A percentile compares a stretch with the other conserved stretches of the same genome.
phyloP scores from a whole-genome alignment of 1,140 invertebrate species.

The Drosophila hydei region DNA sequence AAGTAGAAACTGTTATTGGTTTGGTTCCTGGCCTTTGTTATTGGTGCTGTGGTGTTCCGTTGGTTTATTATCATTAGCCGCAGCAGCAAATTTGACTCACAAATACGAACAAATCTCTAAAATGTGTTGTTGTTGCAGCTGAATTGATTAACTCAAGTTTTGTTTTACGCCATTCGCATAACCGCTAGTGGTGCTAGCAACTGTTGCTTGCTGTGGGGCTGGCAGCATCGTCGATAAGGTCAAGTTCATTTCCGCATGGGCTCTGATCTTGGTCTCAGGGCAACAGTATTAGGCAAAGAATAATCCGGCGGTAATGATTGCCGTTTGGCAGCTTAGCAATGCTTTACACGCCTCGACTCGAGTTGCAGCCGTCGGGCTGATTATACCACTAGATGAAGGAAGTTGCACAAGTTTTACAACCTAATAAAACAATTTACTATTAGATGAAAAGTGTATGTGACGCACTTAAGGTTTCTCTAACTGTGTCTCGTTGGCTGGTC shows the following conservation, averaged over 20 bases:
- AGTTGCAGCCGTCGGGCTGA: slow-evolving; percentile 14
- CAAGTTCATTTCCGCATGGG: slow-evolving; percentile 75
- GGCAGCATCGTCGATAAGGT: slow-evolving; percentile 61
- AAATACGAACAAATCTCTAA: slow-evolving; percentile 73
- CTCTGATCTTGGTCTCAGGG: slow-evolving; percentile 31
- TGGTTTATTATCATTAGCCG: slow-evolving; percentile 67
- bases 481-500: slow-evolving; percentile 7
- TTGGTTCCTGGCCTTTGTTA: slow-evolving; percentile 19
- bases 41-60: slow-evolving; percentile 59
- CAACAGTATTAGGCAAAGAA: slow-evolving; percentile 21
- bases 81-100: slow-evolving; percentile 67
- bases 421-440: slow-evolving; percentile 62
- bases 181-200: slow-evolving; percentile 35
- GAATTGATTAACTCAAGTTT: slow-evolving; percentile 70
- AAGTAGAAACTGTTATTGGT: slow-evolving; percentile 11
- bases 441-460: slow-evolving; percentile 57
- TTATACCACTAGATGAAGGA: slow-evolving; percentile 34
- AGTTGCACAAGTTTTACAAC: slow-evolving; percentile 72
- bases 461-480: slow-evolving; percentile 51
- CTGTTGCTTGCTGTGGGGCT: slow-evolving; percentile 31
- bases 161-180: slow-evolving; percentile 50
- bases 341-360: background rate
- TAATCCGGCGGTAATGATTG: slow-evolving; percentile 19
- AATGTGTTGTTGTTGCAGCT: slow-evolving; percentile 35
- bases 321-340: slow-evolving; percentile 20